Conservation (phyloP, 2,113 vertebrate genomes). For the Dendropsophus ebraccatus region DNA sequence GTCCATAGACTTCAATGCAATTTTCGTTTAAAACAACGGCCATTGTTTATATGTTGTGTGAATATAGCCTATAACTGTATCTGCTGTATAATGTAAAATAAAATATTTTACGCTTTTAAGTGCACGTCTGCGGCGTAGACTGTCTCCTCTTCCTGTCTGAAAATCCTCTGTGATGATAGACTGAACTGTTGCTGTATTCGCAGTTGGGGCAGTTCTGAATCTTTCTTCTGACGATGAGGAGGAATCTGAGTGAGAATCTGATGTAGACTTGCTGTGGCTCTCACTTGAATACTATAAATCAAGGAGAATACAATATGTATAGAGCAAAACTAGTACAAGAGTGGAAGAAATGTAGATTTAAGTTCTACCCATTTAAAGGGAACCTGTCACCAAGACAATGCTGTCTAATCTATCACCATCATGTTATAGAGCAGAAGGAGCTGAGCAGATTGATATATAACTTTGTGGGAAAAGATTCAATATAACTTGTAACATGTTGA, state of each 20-base stretch:
- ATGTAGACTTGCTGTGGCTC: constrained; percentile 22
- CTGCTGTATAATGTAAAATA: neutral
- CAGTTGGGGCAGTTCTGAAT: neutral
- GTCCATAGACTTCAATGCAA: no score
- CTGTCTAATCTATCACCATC: no score
- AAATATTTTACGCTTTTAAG: neutral
- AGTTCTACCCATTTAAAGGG: neutral
- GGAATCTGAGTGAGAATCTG: constrained; percentile 1
- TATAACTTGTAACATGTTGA: no score
- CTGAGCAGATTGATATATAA: no score
- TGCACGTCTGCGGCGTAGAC: constrained; percentile 10
- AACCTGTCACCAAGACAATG: no score
- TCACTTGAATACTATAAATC: constrained; percentile 35
- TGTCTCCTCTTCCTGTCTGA: constrained; percentile 49
- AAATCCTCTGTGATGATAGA: neutral
- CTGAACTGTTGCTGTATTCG: neutral
- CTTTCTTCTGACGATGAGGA: constrained; percentile 36
- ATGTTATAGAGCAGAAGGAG: no score
- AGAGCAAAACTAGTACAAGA: no score
- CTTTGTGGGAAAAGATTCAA: no score
- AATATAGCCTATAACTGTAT: neutral
- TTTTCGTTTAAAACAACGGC: no score
- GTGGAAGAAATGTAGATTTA: neutral
- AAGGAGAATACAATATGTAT: neutral
- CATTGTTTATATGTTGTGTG: neutral